Percentiles rank a stretch among this genome's conserved stretches.
Conservation (phyloP, 2,888 invertebrate species). For the Athalia circularis region DNA sequence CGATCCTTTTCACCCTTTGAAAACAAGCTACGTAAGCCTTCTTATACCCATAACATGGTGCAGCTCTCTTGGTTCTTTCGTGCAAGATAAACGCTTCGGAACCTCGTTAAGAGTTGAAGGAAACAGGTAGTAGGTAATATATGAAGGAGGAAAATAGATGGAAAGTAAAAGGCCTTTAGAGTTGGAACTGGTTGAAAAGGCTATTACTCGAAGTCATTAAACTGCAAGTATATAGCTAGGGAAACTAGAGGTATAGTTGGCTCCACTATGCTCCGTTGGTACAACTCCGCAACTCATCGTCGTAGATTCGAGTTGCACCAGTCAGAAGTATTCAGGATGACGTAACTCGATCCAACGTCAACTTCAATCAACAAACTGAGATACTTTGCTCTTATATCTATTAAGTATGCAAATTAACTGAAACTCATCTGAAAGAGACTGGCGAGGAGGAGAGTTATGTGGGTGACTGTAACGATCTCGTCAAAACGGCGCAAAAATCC, state of each 20-base stretch:
- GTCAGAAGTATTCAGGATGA: conserved; percentile 22
- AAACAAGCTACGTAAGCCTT: neutral
- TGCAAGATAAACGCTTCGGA: conserved; percentile 34
- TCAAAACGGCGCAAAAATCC: neutral
- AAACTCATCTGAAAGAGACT: neutral
- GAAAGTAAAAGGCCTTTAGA: neutral
- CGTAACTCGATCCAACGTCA: conserved; percentile 33
- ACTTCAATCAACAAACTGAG: conserved; percentile 21
- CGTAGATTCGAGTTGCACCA: conserved; percentile 5
- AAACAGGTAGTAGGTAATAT: neutral
- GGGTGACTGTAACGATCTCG: neutral
- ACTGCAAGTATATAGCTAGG: conserved; percentile 10
- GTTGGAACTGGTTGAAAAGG: neutral
- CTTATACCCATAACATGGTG: neutral
- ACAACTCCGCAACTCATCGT: no score
- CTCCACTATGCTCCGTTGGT: no score
- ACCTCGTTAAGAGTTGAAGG: conserved; percentile 40
- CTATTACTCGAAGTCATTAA: conserved; percentile 38
- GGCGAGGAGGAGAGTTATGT: neutral
- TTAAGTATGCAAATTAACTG: conserved; percentile 38
- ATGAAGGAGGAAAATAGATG: no score
- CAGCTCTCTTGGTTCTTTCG: conserved; percentile 10
- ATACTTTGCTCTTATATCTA: conserved; percentile 24
- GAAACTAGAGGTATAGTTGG: no score
- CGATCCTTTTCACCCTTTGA: no score